These are phyloP conservation scores for Anarhynchus alexandrinus DNA, from an alignment of 2,113 vertebrate species.

Conservation along the genomic window DNA sequence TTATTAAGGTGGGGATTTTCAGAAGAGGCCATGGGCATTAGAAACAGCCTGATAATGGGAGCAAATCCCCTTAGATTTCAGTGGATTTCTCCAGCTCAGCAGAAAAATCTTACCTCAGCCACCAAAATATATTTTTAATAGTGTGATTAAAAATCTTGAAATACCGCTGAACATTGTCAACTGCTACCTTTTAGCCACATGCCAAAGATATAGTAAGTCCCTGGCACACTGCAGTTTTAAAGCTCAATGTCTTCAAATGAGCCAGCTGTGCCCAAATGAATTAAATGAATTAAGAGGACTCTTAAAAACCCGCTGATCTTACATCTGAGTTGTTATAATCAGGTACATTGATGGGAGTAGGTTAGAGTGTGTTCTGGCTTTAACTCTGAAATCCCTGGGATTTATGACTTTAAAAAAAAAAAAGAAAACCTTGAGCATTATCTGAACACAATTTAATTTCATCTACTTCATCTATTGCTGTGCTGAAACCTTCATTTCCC, in stretches of 20 bases:
- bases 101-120: conserved; percentile 22
- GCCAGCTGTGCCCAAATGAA: background rate
- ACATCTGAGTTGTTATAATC: background rate
- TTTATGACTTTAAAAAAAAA: conserved; percentile 3
- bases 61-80: conserved; percentile 26
- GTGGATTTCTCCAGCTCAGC: conserved; percentile 36
- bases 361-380: background rate
- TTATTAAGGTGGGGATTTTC: background rate
- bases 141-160: background rate
- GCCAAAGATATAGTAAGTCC: background rate
- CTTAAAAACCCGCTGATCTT: background rate
- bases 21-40: background rate
- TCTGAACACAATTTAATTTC: conserved; percentile 58
- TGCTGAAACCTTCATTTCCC: conserved; percentile 37
- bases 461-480: background rate
- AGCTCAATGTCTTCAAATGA: background rate
- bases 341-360: background rate
- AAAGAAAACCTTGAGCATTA: conserved; percentile 2
- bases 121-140: background rate
- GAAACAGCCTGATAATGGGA: background rate
- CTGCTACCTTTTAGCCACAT: background rate
- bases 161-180: background rate
- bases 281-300: background rate
- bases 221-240: background rate
- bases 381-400: conserved; percentile 48